Base-by-base conservation (phyloP, 2,113 vertebrate species). In the Balaeniceps rex region DNA sequence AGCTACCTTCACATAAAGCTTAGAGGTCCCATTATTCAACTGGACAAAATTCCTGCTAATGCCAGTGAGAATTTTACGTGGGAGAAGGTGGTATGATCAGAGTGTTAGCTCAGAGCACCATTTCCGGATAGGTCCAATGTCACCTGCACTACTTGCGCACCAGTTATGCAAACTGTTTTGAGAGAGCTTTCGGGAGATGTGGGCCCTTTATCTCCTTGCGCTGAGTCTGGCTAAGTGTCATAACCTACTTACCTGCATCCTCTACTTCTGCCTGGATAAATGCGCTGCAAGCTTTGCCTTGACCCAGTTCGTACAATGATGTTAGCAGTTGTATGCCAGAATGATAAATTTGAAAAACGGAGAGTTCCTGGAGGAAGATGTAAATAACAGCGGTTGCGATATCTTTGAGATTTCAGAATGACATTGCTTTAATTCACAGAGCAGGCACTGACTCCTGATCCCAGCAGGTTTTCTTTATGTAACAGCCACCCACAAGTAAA, bases 191-290 rank as follows among this genome's bases (percentile, higher is more conserved):
- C 34, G 46, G 78, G 52, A 78, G 61, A 11, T 70, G 33, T 16
- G 71, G n/a, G 46, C 55, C 38, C 69, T 87, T 94, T 29, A 93
- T 91, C 90, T 78, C 77, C 88, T 82, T 64, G 69, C 3, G 26
- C 80, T 34, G 57, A 93, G 80, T 42, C 91, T 77, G 46, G 23
- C 71, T 23, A 38, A 78, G 70, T 83, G 89, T 87, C 54, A 13
- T 93, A 92, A 92, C 91, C 91, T 96, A 70, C 85, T 97, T 94
- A 87, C 87, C 77, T 90, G 92, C 80, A 91, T 95, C 84, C 83
- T 63, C 64, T 84, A 5, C 79, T 76, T 38, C 63, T 96, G 90
- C 78, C 42, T 63, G 65, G 69, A 70, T 95, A 61, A 60, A 31
- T 2, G 58, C 2, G 2, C 70, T 91, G 83, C 64, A 28, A 58